Base-by-base conservation (phyloP, 2,113 vertebrate genomes). In the Rostratula benghalensis region DNA sequence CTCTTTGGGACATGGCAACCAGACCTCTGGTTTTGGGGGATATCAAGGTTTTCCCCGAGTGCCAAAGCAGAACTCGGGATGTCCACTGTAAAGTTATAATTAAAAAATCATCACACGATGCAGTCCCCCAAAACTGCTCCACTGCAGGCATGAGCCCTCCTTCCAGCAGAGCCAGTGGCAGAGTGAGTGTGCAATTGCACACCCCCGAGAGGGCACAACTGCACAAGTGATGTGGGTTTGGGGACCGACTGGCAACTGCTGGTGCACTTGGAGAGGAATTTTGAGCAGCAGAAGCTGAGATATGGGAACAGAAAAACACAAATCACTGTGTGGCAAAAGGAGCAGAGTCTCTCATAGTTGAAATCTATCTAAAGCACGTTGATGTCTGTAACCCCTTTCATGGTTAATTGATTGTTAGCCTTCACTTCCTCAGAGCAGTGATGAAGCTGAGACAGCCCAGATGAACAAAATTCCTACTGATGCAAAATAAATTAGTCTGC, bases 161-260 rank as follows among this genome's bases (percentile, higher is more conserved):
- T 37, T 23, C 3, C 1, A 45, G 63, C 25, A 13, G 71, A 9
- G 5, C 50, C 1, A 10, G 48, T 4, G 1, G 28, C 7, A 30
- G 33, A 46, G 30, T 1, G 1, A 11, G 15, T 1, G 7, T 48
- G 24, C 41, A 1, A 9, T 18, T 11, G 4, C 30, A 18, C 23
- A 16, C 14, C 28, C 23, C 51, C 5, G 11, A 3, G 23, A 13
- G 28, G 19, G 39, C 80, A 56, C 39, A 5, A 2, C 24, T 0
- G 17, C 56, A 18, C 13, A 2, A 25, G 22, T 12, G 6, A 4
- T 13, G 1, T 19, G 1, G 65, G 43, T 4, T 33, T 51, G 9
- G 54, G 61, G 27, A 70, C 54, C 1, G 0, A 1, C 1, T 0
- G 35, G 35, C 15, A 22, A 4, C 1, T 0, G 24, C 37, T 1